Evolutionary conservation across 2,888 invertebrate species (phyloP).

Genomic region (Phengaris alcon): DNA sequence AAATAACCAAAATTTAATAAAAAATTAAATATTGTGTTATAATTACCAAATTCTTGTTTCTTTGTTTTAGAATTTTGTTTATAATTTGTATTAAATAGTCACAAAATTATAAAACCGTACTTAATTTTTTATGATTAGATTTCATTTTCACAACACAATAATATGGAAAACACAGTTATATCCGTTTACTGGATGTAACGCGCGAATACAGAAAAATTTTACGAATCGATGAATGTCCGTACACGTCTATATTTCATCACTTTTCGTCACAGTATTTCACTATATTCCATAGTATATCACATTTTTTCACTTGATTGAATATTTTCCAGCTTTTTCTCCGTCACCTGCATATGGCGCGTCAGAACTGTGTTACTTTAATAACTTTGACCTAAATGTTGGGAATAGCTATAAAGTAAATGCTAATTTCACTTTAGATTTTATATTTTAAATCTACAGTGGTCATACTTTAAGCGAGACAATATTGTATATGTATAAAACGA

Average conservation of each 20-base stretch:
- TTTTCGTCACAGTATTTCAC: not conserved
- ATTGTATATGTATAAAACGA: too few species aligned
- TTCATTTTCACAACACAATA: too few species aligned
- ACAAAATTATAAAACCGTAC: too few species aligned
- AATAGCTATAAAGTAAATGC: not conserved
- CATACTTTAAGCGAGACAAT: too few species aligned
- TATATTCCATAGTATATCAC: too few species aligned
- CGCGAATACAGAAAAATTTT: not conserved
- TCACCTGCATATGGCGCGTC: constrained; percentile 13
- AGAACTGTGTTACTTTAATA: constrained; percentile 13
- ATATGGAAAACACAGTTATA: too few species aligned
- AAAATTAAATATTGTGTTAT: too few species aligned
- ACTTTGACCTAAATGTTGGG: constrained; percentile 14
- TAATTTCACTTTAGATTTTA: constrained; percentile 5
- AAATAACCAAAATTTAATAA: too few species aligned
- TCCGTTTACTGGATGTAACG: not conserved
- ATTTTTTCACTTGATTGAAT: not conserved
- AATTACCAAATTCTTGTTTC: too few species aligned
- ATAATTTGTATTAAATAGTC: too few species aligned
- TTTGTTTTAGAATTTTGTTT: too few species aligned
- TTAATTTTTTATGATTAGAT: too few species aligned
- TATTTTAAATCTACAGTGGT: not conserved
- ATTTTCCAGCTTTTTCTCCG: not conserved
- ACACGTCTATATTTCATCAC: not conserved
- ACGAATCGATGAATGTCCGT: not conserved